Evolutionary conservation across 2,797 vertebrate genomes (phyloP).

Genomic region (Pristis pectinata): DNA sequence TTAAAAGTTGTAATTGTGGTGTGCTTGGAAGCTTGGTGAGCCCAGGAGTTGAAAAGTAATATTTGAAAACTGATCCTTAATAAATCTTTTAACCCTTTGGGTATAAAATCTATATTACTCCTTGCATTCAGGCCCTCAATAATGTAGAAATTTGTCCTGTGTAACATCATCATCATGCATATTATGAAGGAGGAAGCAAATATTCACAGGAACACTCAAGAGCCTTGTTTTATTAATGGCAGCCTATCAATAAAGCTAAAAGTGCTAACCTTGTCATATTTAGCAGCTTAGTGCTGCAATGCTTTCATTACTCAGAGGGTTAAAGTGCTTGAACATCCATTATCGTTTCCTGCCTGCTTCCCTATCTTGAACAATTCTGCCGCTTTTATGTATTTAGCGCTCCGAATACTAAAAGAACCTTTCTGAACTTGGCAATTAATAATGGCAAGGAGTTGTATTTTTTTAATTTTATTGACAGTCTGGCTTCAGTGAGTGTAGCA

Average conservation of each 20-base stretch:
- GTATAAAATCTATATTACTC: conserved; percentile 28
- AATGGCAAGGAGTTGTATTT: conserved; percentile 18
- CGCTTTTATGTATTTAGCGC: conserved; percentile 37
- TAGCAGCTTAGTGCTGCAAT: conserved; percentile 68
- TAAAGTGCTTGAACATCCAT: conserved; percentile 62
- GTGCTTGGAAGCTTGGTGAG: background rate
- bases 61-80: conserved; percentile 27
- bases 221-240: conserved; percentile 85
- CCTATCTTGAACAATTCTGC: conserved; percentile 44
- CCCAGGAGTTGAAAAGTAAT: conserved; percentile 16
- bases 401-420: conserved; percentile 15
- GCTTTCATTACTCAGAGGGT: conserved; percentile 69
- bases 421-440: conserved; percentile 35
- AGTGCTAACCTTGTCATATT: conserved; percentile 91
- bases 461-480: conserved; percentile 24
- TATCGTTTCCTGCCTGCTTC: conserved; percentile 61
- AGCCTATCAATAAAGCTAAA: conserved; percentile 66
- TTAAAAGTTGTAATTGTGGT: conserved; percentile 29
- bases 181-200: conserved; percentile 36
- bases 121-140: conserved; percentile 28
- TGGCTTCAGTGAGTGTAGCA: background rate
- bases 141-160: conserved; percentile 31
- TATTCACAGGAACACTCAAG: conserved; percentile 59
- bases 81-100: conserved; percentile 37
- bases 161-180: conserved; percentile 25